Conservation (phyloP, 2,888 invertebrate genomes). For the Hypomecis atomaria region DNA sequence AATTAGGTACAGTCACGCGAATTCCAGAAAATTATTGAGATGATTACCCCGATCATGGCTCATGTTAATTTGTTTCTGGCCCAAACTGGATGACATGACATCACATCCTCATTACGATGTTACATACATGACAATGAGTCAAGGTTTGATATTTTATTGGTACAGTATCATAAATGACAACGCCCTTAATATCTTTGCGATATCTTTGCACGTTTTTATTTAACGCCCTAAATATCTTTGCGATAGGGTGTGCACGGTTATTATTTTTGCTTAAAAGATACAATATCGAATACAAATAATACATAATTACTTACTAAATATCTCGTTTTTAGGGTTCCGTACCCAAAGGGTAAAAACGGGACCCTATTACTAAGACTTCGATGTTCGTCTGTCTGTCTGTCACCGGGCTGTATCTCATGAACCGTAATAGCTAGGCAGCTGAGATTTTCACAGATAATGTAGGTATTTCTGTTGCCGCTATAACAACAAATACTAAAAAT, state of each 20-base stretch:
- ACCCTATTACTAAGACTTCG: too few relatives aligned
- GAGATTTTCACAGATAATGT: too few relatives aligned
- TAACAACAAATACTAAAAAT: too few relatives aligned
- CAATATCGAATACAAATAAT: too few relatives aligned
- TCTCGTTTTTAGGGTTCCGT: too few relatives aligned
- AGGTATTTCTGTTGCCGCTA: too few relatives aligned
- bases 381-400: too few relatives aligned
- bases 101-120: slow-evolving; percentile 47
- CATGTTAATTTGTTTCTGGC: slow-evolving; percentile 38
- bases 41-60: slow-evolving; percentile 40
- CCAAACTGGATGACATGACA: slow-evolving; percentile 37
- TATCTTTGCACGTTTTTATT: too few relatives aligned
- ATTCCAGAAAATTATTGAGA: slow-evolving; percentile 27
- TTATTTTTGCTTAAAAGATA: background rate
- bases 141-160: slow-evolving; percentile 23
- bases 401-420: too few relatives aligned
- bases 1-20: slow-evolving; percentile 14
- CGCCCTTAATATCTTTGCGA: background rate
- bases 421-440: too few relatives aligned
- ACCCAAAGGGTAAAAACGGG: too few relatives aligned
- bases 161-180: slow-evolving; percentile 15
- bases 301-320: too few relatives aligned
- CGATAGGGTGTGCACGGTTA: background rate
- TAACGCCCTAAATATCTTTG: background rate
- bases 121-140: slow-evolving; percentile 27